A percentile compares a stretch with the other conserved stretches of the same genome.
These are phyloP conservation scores for Cataglyphis albicans DNA, from an alignment of 2,888 invertebrate species.

Conservation along the genomic window DNA sequence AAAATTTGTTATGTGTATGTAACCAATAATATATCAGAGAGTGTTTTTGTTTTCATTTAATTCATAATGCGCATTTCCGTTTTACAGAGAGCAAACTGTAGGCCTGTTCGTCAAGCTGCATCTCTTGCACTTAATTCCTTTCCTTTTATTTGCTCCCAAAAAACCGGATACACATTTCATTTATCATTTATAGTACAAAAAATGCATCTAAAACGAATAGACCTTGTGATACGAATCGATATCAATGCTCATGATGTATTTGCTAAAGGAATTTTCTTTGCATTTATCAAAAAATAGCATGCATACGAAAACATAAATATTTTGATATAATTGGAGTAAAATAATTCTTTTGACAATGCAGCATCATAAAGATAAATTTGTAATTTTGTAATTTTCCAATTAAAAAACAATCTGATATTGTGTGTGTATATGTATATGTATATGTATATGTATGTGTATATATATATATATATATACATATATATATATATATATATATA, in stretches of 20 bases:
- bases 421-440: not conserved
- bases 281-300: not conserved
- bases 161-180: not conserved
- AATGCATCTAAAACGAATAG: conserved; percentile 27
- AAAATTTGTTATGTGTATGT: conserved; percentile 74
- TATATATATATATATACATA: not conserved
- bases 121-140: not conserved
- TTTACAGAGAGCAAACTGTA: conserved; percentile 17
- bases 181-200: not conserved
- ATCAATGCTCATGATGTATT: conserved; percentile 28
- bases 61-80: conserved; percentile 37
- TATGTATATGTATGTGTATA: not conserved
- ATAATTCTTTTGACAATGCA: not conserved
- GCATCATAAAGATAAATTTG: not conserved
- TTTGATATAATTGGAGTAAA: conserved; percentile 19
- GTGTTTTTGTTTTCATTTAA: conserved; percentile 48
- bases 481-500: not conserved
- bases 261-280: not conserved
- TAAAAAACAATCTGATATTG: not conserved
- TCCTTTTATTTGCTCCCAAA: not conserved
- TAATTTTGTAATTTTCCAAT: not conserved
- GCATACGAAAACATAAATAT: not conserved
- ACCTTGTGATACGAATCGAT: conserved; percentile 6
- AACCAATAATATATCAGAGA: conserved; percentile 72
- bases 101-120: conserved; percentile 29